These are phyloP conservation scores for Ormyrus pomaceus DNA, from an alignment of 2,888 invertebrate species.

Conservation along the genomic window DNA sequence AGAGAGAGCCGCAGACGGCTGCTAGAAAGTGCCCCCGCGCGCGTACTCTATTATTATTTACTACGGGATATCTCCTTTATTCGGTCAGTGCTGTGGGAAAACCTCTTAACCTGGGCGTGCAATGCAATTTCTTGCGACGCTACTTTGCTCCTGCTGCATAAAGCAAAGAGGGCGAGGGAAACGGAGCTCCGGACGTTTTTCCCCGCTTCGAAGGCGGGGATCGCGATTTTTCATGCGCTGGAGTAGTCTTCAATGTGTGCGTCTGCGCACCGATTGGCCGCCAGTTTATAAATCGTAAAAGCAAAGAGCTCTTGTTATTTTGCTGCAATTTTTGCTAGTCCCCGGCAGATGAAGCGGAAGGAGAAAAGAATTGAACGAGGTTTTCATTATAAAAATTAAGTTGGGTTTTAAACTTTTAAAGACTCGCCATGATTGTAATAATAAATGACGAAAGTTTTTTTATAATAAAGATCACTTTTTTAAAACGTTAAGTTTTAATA, in stretches of 20 bases:
- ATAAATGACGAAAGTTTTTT: too few relatives aligned
- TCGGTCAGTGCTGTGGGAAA: slow-evolving; percentile 59
- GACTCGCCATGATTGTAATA: too few relatives aligned
- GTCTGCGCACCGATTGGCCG: background rate
- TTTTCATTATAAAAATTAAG: too few relatives aligned
- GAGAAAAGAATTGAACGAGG: too few relatives aligned
- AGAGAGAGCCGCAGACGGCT: slow-evolving; percentile 45
- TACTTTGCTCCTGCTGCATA: slow-evolving; percentile 1
- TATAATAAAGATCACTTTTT: too few relatives aligned
- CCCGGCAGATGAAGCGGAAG: background rate
- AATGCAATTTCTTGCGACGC: slow-evolving; percentile 35
- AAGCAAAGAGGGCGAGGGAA: too few relatives aligned
- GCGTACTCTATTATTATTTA: slow-evolving; percentile 65
- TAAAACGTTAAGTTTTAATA: too few relatives aligned
- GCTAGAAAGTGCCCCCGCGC: slow-evolving; percentile 62
- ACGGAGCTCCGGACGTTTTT: too few relatives aligned
- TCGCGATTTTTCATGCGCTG: too few relatives aligned
- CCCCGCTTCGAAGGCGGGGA: too few relatives aligned
- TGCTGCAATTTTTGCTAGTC: slow-evolving; percentile 8
- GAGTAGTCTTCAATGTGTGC: too few relatives aligned
- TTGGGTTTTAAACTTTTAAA: too few relatives aligned
- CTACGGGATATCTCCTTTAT: slow-evolving; percentile 61
- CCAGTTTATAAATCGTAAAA: slow-evolving; percentile 35
- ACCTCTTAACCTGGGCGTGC: background rate
- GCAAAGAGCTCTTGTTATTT: background rate